Evolutionary conservation across 2,888 invertebrate species (phyloP), one percentile per base, ranked within the genome.

Genomic region (Elysia crispata): DNA sequence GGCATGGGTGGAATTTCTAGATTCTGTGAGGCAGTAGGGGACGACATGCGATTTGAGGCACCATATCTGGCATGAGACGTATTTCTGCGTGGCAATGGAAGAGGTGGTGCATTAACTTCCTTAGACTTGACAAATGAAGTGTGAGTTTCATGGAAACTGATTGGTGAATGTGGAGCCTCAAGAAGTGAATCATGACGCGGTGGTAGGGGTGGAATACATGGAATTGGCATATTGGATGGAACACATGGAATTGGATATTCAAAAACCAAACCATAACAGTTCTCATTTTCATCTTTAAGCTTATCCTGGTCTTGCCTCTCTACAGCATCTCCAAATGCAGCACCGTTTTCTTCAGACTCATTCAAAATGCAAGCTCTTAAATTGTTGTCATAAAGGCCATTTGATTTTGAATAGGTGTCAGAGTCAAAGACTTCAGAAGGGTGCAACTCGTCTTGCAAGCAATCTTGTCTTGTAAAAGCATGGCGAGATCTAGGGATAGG

Each of bases 131-230:
- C 41, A 3, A 41, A 11, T 41, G 3, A 11, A 6, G 8, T 60
- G 60, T 15, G 5, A 18, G 69, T 31, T 11, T 57, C 33, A 60
- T 25, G 3, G 5, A 41, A 41, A 41, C 11, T 41, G 41, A 3
- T 57, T 20, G 70, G 20, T 0, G 69, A 50, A 5, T 28, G 31
- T 13, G 33, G 54, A 33, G 54, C 6, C 69, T 31, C 54, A 0
- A 54, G 13, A 23, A 81, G 80, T 0, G 84, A 84, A 74, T 84
- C 80, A 25, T 78, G 79, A 30, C 84, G 76, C 0, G 79, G 81
- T 28, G 83, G 83, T 8, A 83, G 80, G 8, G 83, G 83, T 23
- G 84, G 84, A 0, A 80, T 23, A 28, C 74, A 67, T 28, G 79
- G 79, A 50, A 73, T 73, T 49, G 20, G 28, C 23, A 50, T 66